Percentiles rank a stretch among this genome's conserved stretches.
phyloP scores from a whole-genome alignment of 2,888 invertebrate species.

The Nebria brevicollis region DNA sequence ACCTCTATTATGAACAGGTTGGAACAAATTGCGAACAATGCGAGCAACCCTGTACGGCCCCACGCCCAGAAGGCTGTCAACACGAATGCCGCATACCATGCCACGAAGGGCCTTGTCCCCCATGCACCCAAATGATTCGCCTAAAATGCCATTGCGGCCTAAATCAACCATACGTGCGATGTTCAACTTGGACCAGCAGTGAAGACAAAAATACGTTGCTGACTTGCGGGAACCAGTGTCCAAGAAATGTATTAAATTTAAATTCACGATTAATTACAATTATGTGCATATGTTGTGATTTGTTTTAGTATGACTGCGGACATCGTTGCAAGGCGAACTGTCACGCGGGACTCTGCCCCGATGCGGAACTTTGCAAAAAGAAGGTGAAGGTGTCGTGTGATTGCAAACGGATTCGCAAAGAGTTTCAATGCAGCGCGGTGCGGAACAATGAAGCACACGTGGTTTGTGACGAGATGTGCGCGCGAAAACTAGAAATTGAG shows the following conservation, averaged over 20 bases:
- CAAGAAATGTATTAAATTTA: constrained; percentile 72
- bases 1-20: constrained; percentile 51
- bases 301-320: constrained; percentile 78
- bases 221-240: constrained; percentile 85
- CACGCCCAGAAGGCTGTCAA: constrained; percentile 77
- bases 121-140: constrained; percentile 77
- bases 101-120: constrained; percentile 79
- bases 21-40: constrained; percentile 69
- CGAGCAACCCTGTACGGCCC: constrained; percentile 69
- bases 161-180: constrained; percentile 78
- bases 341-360: constrained; percentile 77
- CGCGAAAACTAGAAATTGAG: constrained; percentile 67
- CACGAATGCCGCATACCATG: constrained; percentile 79
- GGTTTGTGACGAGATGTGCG: constrained; percentile 74
- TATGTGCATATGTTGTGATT: constrained; percentile 33
- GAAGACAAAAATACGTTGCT: constrained; percentile 61
- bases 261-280: not conserved
- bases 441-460: constrained; percentile 65
- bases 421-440: constrained; percentile 74
- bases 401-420: constrained; percentile 81
- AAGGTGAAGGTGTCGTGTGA: constrained; percentile 82
- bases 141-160: constrained; percentile 85
- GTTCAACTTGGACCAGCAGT: constrained; percentile 71
- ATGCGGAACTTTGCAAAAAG: constrained; percentile 76
- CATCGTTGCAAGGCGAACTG: constrained; percentile 82